Evolutionary conservation across 2,888 invertebrate genomes (phyloP).

Genomic region (Caenorhabditis uteleia): DNA sequence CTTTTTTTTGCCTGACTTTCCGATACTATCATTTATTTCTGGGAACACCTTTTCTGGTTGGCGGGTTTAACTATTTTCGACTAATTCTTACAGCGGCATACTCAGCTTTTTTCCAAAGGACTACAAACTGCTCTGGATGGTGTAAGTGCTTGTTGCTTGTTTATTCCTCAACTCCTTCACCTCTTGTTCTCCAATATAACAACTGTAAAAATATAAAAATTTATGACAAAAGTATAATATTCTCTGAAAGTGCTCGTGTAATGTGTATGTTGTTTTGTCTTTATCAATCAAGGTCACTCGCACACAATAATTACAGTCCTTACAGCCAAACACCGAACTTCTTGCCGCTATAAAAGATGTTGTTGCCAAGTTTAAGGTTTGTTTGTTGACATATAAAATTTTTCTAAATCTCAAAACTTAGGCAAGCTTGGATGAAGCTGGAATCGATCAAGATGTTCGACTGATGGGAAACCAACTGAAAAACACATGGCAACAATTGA

Average conservation of each 20-base stretch:
- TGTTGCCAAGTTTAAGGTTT: conserved; percentile 58
- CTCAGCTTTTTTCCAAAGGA: conserved; percentile 37
- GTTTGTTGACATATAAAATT: not conserved
- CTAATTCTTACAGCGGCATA: conserved; percentile 37
- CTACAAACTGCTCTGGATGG: conserved; percentile 37
- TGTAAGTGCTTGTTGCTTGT: conserved; percentile 27
- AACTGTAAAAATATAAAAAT: no score
- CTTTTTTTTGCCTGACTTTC: conserved; percentile 12
- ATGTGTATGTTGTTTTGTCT: not conserved
- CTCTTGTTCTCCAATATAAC: no score
- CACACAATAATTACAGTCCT: conserved; percentile 12
- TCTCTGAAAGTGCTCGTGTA: no score
- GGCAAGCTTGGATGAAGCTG: conserved; percentile 54
- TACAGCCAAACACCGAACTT: conserved; percentile 65
- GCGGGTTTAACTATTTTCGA: conserved; percentile 13
- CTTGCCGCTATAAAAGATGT: conserved; percentile 62
- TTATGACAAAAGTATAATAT: no score
- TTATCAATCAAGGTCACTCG: not conserved
- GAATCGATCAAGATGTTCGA: conserved; percentile 57
- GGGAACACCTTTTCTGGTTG: conserved; percentile 6
- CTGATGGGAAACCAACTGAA: conserved; percentile 59
- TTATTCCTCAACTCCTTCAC: not conserved
- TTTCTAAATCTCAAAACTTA: conserved; percentile 4
- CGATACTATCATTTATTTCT: conserved; percentile 3
- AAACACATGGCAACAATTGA: conserved; percentile 62